Evolutionary conservation across 2,797 vertebrate genomes (phyloP), one percentile per base, ranked within the genome.

Genomic region (Craterocephalus amniculus): DNA sequence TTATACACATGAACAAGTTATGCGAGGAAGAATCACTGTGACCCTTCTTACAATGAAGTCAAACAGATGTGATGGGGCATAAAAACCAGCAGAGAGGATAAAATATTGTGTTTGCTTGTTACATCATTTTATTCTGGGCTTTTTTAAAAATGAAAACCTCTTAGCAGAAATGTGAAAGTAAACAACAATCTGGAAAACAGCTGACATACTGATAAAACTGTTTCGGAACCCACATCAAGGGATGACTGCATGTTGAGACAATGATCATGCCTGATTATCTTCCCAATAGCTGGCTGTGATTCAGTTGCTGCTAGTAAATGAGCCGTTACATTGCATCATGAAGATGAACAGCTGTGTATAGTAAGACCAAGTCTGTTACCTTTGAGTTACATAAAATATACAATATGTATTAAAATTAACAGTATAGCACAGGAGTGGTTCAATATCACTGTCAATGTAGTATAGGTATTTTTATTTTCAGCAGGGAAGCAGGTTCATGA

Each of bases 251-350:
- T 74, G 62, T 57, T 55, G 80, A 81, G 67, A 89, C 77, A 74
- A 80, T 49, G 60, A 86, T 84, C 81, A 80, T 76, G 82, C 63
- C 63, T 84, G 80, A 83, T 89, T 88, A 89, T 89, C 87, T 83
- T 85, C 83, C 84, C 70, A 70, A 61, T 79, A 65, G 74, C 64
- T 76, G 79, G 74, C 66, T 87, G 70, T 85, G 74, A 65, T 75
- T 63, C 12, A 12, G 58, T 32, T 65, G 77, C 79, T 72, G 66
- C 64, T 71, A 76, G 60, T 68, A 70, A 83, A 83, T 74, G 58
- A 80, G 73, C 40, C 73, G 66, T 36, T 59, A 55, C 45, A 70
- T 58, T 80, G 83, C 82, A 75, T 86, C 81, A 84, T 54, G 5
- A 14, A 70, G 65, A 67, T 63, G 34, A 65, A 75, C 60, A 84